Evolutionary conservation across 2,113 vertebrate species (phyloP).

Genomic region (Paratilapia polleni): DNA sequence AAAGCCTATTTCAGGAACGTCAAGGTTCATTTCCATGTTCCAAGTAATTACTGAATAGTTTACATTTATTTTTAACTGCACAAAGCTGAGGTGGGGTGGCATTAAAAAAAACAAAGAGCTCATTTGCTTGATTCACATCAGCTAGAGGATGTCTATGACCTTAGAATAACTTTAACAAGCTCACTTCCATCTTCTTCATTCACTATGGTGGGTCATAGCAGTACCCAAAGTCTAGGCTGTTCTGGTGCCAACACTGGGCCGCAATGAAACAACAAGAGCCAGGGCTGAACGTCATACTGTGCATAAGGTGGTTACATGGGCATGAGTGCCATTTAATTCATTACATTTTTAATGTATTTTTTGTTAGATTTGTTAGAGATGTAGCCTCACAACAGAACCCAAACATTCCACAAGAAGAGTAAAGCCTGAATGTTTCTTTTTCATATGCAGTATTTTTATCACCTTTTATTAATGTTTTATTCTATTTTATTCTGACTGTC

Average conservation of each 20-base stretch:
- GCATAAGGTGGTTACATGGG: background rate
- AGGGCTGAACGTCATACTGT: background rate
- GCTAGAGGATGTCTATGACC: constrained; percentile 26
- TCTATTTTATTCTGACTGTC: background rate
- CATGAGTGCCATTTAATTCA: background rate
- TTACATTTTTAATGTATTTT: background rate
- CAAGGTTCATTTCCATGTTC: constrained; percentile 62
- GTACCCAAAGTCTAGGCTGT: background rate
- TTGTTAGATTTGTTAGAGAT: background rate
- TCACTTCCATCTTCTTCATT: constrained; percentile 11
- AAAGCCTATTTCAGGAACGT: constrained; percentile 48
- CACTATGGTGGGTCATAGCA: background rate
- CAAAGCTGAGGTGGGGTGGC: background rate
- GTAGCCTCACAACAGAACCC: background rate
- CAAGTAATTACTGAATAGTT: constrained; percentile 52
- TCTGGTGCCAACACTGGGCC: background rate
- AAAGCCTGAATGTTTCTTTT: background rate
- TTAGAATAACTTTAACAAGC: constrained; percentile 39
- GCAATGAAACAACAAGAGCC: background rate
- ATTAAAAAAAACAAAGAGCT: constrained; percentile 37
- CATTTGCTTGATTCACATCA: constrained; percentile 49
- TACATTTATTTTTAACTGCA: background rate
- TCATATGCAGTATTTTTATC: background rate
- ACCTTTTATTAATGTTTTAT: background rate
- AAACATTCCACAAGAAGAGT: background rate